Conservation (phyloP, 2,797 vertebrate species). For the Xenops minutus region DNA sequence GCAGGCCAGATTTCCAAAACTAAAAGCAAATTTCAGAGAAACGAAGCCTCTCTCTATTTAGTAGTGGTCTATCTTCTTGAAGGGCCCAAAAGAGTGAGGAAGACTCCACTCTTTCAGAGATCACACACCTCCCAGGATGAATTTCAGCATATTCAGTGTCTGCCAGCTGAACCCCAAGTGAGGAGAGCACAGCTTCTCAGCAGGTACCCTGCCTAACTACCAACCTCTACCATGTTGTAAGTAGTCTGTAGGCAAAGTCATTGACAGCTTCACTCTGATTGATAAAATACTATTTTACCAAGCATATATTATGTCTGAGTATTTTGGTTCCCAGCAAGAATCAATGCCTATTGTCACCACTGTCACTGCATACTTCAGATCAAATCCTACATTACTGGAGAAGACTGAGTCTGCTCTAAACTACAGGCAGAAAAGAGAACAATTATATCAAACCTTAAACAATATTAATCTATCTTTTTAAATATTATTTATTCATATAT, state of each 20-base stretch:
- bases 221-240: neutral
- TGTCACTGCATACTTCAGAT: neutral
- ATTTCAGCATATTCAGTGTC: neutral
- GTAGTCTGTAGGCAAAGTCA: neutral
- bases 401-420: neutral
- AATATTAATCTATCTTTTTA: neutral
- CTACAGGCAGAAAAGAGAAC: neutral
- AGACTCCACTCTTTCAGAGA: neutral
- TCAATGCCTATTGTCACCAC: neutral
- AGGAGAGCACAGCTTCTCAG: neutral
- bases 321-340: neutral
- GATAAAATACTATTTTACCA: neutral
- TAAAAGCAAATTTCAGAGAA: neutral
- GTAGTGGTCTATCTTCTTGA: neutral
- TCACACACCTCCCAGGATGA: neutral
- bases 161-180: neutral
- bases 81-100: neutral
- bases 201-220: neutral
- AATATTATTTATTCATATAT: neutral
- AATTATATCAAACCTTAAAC: neutral
- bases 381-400: neutral
- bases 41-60: neutral
- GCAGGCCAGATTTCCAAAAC: neutral
- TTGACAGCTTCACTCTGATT: neutral
- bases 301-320: neutral